A percentile compares a stretch with the other conserved stretches of the same genome.
phyloP scores from a whole-genome alignment of 2,113 vertebrate species.

The Tachycineta bicolor region DNA sequence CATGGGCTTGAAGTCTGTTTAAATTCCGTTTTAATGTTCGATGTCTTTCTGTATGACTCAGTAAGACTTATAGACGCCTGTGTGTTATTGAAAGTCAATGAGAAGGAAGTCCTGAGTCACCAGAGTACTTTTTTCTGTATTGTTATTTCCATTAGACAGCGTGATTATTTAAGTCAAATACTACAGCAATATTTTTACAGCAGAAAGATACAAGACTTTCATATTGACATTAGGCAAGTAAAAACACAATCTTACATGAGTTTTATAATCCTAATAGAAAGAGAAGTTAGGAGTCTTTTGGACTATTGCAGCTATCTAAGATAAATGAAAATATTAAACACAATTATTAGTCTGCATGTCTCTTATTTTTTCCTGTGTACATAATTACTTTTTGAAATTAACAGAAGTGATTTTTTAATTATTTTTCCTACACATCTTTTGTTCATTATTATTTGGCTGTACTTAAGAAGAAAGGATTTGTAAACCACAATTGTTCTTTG shows the following conservation, averaged over 20 bases:
- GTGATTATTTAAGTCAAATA: not conserved
- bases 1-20: not conserved
- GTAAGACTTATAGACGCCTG: not conserved
- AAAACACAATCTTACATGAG: not conserved
- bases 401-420: not conserved
- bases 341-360: not conserved
- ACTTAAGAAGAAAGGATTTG: conserved; percentile 25
- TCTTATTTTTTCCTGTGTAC: not conserved
- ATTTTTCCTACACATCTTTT: not conserved
- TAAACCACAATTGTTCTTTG: conserved; percentile 27
- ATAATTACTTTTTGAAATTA: conserved; percentile 34
- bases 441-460: conserved; percentile 48
- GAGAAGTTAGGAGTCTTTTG: not conserved
- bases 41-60: not conserved
- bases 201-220: not conserved
- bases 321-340: not conserved
- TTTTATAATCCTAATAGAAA: not conserved
- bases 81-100: conserved; percentile 15
- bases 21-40: not conserved
- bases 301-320: not conserved
- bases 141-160: not conserved
- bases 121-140: not conserved
- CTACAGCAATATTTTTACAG: not conserved
- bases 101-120: not conserved
- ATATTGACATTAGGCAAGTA: not conserved